Base-by-base conservation (phyloP, 2,113 vertebrate species). In the Ophiodon elongatus region DNA sequence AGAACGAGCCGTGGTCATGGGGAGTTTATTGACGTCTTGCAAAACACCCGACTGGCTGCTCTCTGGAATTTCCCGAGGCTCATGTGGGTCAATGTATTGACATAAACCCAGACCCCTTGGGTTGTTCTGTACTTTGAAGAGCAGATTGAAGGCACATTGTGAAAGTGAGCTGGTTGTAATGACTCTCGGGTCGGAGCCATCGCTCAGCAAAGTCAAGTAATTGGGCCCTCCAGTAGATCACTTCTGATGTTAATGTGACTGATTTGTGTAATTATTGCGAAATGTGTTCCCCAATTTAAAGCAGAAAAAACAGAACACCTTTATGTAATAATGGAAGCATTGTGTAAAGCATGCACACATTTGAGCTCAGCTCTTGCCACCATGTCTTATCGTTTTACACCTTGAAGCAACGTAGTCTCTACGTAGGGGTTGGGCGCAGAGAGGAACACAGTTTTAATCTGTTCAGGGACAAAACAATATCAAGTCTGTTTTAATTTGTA, bases 71-170 rank as follows among this genome's bases (percentile, higher is more conserved):
- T 56, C 45, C 54, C 50, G 21, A 73, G 83, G 79, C 64, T 74
- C 65, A 14, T 19, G 37, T 60, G 57, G 64, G 72, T 81, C 80
- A 21, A 72, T 73, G 69, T 84, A 76, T 68, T 45, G 80, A 84
- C 45, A 4, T 17, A 6, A 65, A 64, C 19, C 27, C 2, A 2
- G 4, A 23, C 52, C 67, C 54, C 54, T 4, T 25, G 77, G 45
- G 60, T 5, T 1, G 75, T 11, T 33, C 17, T 17, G 29, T 35
- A 65, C 69, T 81, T 54, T 76, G 66, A 76, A 27, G 57, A 64
- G 33, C 71, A 76, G 79, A 79, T 21, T 59, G 59, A 72, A 71
- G 37, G 39, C 77, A 25, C 23, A 23, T 57, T 60, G 6, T 60
- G 79, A 83, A 88, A 80, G 83, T 68, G 79, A 73, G 33, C 63